Conservation (phyloP, 2,888 invertebrate genomes). For the Athripsodes cinereus region DNA sequence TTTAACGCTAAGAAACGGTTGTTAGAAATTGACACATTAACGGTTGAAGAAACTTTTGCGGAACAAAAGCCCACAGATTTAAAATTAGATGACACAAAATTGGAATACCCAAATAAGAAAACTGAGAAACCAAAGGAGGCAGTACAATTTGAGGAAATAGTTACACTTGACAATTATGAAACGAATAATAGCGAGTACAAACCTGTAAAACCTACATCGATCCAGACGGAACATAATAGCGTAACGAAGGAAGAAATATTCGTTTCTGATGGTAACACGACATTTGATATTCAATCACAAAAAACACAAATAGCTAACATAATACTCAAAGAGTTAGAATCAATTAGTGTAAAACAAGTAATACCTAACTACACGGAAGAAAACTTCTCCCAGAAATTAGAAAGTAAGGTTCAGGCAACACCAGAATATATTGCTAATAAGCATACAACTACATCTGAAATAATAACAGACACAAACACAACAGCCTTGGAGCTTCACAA, state of each 20-base stretch:
- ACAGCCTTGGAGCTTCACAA: neutral
- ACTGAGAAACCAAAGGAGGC: constrained; percentile 18
- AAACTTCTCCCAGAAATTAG: neutral
- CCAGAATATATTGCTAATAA: constrained; percentile 21
- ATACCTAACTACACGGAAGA: neutral
- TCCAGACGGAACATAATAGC: constrained; percentile 9
- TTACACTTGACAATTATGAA: constrained; percentile 14
- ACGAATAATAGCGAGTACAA: neutral
- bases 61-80: neutral
- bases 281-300: neutral
- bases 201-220: neutral
- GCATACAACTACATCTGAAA: constrained; percentile 29
- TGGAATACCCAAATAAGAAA: constrained; percentile 13
- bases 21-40: constrained; percentile 16
- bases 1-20: constrained; percentile 14
- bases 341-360: neutral
- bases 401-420: neutral
- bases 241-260: constrained; percentile 1
- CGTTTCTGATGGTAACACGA: neutral
- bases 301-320: neutral
- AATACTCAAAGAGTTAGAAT: neutral
- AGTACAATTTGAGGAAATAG: constrained; percentile 15
- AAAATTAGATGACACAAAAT: neutral
- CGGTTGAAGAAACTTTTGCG: constrained; percentile 3
- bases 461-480: constrained; percentile 13